Evolutionary conservation across 1,140 invertebrate species (phyloP).

Genomic region (Cardiocondyla obscurior): DNA sequence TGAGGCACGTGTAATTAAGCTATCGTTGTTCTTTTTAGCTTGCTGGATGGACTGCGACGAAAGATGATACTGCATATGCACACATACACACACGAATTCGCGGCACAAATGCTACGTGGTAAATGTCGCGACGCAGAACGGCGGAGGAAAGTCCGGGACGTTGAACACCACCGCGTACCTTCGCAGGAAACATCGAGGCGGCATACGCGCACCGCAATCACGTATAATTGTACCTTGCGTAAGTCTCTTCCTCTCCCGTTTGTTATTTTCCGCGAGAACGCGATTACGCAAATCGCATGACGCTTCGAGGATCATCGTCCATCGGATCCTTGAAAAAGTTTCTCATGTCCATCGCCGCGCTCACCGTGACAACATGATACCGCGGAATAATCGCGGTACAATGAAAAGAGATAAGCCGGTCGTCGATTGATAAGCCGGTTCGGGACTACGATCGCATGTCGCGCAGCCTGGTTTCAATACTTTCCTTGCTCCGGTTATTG

Average conservation of each 20-base stretch:
- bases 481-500: background rate
- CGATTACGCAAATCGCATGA: background rate
- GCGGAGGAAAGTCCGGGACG: background rate
- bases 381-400: background rate
- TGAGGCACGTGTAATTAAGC: too few relatives aligned
- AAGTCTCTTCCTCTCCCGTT: background rate
- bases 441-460: background rate
- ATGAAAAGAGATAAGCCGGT: background rate
- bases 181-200: background rate
- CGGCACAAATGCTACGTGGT: background rate
- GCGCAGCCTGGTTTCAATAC: background rate
- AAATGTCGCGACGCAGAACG: background rate
- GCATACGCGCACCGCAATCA: background rate
- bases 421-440: background rate
- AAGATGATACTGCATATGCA: too few relatives aligned
- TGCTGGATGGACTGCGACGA: background rate
- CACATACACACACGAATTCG: background rate
- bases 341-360: background rate
- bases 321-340: background rate
- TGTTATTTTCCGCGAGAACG: conserved; percentile 2
- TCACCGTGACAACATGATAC: background rate
- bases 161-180: background rate
- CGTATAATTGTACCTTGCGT: conserved; percentile 20
- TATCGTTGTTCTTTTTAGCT: background rate
- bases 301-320: background rate